Conservation (phyloP, 2,113 vertebrate species). For the Cavia aperea region DNA sequence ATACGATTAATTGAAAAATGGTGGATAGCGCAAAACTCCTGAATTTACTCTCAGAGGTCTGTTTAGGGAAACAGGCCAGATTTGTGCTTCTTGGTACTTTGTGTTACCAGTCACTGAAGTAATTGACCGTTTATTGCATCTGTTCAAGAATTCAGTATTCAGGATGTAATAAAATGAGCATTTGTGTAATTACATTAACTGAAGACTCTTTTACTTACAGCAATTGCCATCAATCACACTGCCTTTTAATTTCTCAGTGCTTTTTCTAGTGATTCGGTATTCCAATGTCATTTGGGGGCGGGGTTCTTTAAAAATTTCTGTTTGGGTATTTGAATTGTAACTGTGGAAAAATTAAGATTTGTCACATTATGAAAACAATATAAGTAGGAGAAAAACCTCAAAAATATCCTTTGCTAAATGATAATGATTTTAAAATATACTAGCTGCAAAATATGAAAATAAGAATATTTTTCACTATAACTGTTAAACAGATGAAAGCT, state of each 20-base stretch:
- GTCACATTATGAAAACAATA: neutral
- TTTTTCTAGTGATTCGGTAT: neutral
- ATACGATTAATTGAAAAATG: slow-evolving; percentile 68
- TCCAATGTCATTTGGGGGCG: neutral
- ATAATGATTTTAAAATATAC: neutral
- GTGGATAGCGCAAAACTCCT: slow-evolving; percentile 3
- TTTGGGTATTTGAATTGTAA: neutral
- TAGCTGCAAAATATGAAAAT: neutral
- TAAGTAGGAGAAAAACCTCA: neutral
- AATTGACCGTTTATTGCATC: slow-evolving; percentile 58
- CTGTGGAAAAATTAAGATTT: slow-evolving; percentile 7
- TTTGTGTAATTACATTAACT: slow-evolving; percentile 59
- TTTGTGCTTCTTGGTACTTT: neutral
- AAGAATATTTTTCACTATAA: neutral
- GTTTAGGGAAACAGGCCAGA: slow-evolving; percentile 31
- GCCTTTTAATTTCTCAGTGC: slow-evolving; percentile 31
- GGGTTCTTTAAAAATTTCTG: neutral
- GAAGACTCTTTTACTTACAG: slow-evolving; percentile 51
- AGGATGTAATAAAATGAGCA: slow-evolving; percentile 50
- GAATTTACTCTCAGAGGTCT: slow-evolving; percentile 37
- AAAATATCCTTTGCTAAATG: neutral
- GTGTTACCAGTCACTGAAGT: slow-evolving; percentile 51
- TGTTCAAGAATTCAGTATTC: slow-evolving; percentile 49
- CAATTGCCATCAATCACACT: slow-evolving; percentile 39
- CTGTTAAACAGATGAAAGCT: neutral